phyloP scores from a whole-genome alignment of 2,888 invertebrate genomes.

The Lacanobia wlatinum region DNA sequence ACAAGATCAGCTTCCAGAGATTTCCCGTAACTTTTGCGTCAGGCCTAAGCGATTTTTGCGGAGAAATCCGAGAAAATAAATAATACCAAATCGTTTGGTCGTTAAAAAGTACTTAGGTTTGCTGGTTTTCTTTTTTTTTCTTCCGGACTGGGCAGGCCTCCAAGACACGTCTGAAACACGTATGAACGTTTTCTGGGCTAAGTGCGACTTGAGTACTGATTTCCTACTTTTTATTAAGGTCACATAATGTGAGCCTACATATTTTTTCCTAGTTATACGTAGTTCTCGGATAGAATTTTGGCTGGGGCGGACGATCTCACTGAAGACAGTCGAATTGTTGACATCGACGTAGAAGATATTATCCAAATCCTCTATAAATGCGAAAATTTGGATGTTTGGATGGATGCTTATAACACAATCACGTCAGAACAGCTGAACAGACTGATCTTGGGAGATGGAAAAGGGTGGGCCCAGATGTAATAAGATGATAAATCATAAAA shows the following conservation, averaged over 20 bases:
- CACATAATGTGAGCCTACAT: neutral
- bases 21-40: slow-evolving; percentile 11
- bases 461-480: too few relatives aligned
- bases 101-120: slow-evolving; percentile 57
- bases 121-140: slow-evolving; percentile 12
- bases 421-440: too few relatives aligned
- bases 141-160: slow-evolving; percentile 45
- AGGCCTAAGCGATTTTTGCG: slow-evolving; percentile 25
- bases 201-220: slow-evolving; percentile 12
- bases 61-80: slow-evolving; percentile 35
- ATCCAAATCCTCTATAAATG: too few relatives aligned
- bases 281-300: too few relatives aligned
- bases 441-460: too few relatives aligned
- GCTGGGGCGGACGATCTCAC: too few relatives aligned
- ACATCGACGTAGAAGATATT: too few relatives aligned
- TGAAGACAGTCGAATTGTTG: too few relatives aligned
- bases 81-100: slow-evolving; percentile 37
- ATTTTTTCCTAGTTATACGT: neutral
- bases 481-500: too few relatives aligned
- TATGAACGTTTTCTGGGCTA: slow-evolving; percentile 42
- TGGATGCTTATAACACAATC: too few relatives aligned
- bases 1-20: slow-evolving; percentile 21
- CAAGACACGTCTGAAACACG: slow-evolving; percentile 48
- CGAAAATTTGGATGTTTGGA: too few relatives aligned
- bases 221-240: slow-evolving; percentile 27